Evolutionary conservation across 2,888 invertebrate genomes (phyloP).

Genomic region (Heteromyza rotundicornis): DNA sequence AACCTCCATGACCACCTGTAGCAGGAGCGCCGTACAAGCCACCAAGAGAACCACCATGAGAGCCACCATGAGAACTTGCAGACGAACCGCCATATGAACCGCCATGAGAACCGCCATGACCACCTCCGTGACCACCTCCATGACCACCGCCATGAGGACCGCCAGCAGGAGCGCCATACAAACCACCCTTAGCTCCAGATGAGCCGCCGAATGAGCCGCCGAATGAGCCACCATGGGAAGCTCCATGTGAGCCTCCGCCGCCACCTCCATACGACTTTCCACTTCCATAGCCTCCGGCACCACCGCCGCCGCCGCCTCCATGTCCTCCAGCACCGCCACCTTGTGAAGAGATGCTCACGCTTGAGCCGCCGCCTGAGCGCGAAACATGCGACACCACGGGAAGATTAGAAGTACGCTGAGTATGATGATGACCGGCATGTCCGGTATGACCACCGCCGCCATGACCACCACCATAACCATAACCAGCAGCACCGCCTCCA

Average conservation of each 20-base stretch:
- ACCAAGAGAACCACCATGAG: neutral
- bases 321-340: conserved; percentile 1
- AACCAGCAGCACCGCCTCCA: conserved; percentile 23
- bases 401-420: too few species aligned
- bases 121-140: neutral
- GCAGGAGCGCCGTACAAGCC: conserved; percentile 11
- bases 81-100: neutral
- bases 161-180: conserved; percentile 1
- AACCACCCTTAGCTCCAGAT: conserved; percentile 22
- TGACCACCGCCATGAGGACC: neutral
- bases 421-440: conserved; percentile 13
- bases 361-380: conserved; percentile 1
- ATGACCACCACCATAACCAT: conserved; percentile 24
- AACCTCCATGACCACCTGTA: neutral
- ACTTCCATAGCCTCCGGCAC: conserved; percentile 11
- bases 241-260: conserved; percentile 1
- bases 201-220: conserved; percentile 20
- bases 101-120: conserved; percentile 13
- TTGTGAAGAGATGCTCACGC: neutral
- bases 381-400: neutral
- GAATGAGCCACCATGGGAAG: conserved; percentile 10
- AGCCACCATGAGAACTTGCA: neutral
- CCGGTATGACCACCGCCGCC: conserved; percentile 23
- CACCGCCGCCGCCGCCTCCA: neutral
- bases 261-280: conserved; percentile 12